Evolutionary conservation across 1,140 invertebrate species (phyloP).

Genomic region (Spodoptera frugiperda): DNA sequence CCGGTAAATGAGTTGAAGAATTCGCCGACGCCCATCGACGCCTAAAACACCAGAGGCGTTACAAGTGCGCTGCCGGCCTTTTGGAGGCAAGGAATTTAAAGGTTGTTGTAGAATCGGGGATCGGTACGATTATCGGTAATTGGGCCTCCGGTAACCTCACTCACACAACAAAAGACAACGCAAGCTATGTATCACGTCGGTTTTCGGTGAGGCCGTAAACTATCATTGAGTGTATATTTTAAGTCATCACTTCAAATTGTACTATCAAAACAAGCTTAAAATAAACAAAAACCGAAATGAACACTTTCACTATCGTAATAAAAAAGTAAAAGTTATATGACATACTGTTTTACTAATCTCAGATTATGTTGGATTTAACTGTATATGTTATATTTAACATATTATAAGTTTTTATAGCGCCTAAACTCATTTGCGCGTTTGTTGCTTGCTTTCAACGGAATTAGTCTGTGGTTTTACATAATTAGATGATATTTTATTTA

Average conservation of each 20-base stretch:
- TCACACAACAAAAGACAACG: too few species aligned
- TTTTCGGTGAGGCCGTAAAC: too few species aligned
- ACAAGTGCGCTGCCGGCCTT: too few species aligned
- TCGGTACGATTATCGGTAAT: too few species aligned
- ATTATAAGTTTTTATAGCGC: neutral
- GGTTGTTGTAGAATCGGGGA: too few species aligned
- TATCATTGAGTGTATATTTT: too few species aligned
- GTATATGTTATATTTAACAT: neutral
- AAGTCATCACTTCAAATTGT: neutral
- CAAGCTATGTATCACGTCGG: too few species aligned
- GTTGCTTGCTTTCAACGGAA: constrained; percentile 5
- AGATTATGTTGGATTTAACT: constrained; percentile 1
- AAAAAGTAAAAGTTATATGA: constrained; percentile 23
- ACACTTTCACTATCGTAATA: constrained; percentile 6
- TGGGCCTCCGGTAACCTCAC: too few species aligned
- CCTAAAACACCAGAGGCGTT: too few species aligned
- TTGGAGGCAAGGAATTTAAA: too few species aligned
- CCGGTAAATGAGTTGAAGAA: too few species aligned
- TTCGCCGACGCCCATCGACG: too few species aligned
- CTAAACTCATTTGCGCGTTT: neutral
- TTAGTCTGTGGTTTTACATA: constrained; percentile 10
- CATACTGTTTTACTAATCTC: constrained; percentile 13
- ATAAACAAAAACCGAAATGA: constrained; percentile 11
- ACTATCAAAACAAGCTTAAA: neutral
- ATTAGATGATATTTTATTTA: neutral